Base-by-base conservation (phyloP, 1,140 invertebrate species). In the Bombus terrestris region DNA sequence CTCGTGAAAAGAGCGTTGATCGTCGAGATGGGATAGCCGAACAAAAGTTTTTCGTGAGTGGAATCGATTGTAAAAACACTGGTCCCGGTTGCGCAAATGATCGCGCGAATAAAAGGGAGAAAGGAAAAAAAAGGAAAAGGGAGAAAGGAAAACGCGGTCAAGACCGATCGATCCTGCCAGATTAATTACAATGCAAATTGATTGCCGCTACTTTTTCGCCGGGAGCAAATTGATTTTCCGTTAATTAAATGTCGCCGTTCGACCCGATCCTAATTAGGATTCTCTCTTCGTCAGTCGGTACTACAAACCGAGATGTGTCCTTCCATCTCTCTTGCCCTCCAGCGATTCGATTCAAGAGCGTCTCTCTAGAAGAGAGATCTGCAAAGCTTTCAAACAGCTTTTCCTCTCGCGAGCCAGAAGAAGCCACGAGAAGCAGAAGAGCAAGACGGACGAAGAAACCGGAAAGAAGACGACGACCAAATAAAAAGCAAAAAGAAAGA, bases 131-230 rank as follows among this genome's bases (percentile, higher is more conserved):
- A 28, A n/a, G 28, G 28, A 12, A 62, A 12, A 10, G 3, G 10
- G 3, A 10, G 37, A 53, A 15, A 37, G 15, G 32, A 72, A 59
- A 81, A 39, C 10, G 68, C 9, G 43, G 22, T 28, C 35, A 39
- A 78, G 47, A 81, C 73, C 83, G 78, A 85, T 81, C 78, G 64
- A 22, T 18, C 3, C 28, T 35, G 53, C 0, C 32, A 71, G 69
- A 85, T 85, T 85, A 85, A 85, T 85, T 81, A 85, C 83, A 81
- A 85, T 85, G 83, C 83, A 81, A 81, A 85, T 85, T 85, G 77
- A 85, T 80, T 47, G 76, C 76, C 13, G 66, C 68, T 64, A 74
- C 78, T 25, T 85, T 72, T 76, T 13, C 64, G 3, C 25, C 73
- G 39, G 4, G 32, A 22, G 57, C 57, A 85, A 85, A 85, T 85